Conservation (phyloP, 2,113 vertebrate genomes). For the Himantopus leucocephalus region DNA sequence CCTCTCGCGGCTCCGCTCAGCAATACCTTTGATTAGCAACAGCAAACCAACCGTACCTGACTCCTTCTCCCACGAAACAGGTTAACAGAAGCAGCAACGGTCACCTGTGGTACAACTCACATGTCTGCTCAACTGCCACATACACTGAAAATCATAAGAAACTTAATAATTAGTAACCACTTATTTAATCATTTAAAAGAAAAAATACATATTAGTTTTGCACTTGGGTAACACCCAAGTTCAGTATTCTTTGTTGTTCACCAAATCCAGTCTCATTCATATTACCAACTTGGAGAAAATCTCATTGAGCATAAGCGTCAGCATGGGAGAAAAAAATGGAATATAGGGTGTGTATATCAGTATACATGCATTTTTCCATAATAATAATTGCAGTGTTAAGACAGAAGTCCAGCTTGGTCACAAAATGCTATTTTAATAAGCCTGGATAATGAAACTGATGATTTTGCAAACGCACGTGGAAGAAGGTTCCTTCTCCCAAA, state of each 20-base stretch:
- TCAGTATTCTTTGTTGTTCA: neutral
- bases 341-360: neutral
- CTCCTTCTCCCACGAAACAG: neutral
- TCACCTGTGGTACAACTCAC: neutral
- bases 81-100: neutral
- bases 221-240: neutral
- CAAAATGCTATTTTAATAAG: neutral
- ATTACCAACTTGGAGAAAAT: neutral
- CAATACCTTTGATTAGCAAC: neutral
- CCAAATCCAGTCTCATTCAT: neutral
- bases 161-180: neutral
- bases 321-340: neutral
- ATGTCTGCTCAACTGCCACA: neutral
- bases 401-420: neutral
- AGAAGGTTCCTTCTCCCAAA: neutral
- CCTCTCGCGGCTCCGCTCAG: slow-evolving; percentile 22
- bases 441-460: neutral
- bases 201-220: neutral
- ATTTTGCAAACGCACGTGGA: neutral
- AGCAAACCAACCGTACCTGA: rapidly evolving
- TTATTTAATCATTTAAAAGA: neutral
- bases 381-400: neutral
- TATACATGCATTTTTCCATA: neutral
- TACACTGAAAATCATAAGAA: neutral
- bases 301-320: neutral